Conservation (phyloP, 2,888 invertebrate genomes). For the Ennomos erosarius region DNA sequence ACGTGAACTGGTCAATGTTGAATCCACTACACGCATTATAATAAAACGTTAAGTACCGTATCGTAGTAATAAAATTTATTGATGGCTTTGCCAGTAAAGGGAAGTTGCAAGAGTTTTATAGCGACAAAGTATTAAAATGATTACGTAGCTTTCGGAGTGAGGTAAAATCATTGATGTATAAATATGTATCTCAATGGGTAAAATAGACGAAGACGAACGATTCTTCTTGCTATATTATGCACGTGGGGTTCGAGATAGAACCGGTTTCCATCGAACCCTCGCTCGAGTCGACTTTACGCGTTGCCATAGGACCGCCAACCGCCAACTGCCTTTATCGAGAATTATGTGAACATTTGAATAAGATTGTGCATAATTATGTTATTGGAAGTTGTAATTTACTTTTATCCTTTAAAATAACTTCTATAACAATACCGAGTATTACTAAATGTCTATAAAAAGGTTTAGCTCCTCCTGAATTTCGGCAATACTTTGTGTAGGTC, state of each 20-base stretch:
- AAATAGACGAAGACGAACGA: conserved; percentile 80
- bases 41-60: conserved; percentile 1
- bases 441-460: too few relatives aligned
- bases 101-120: not conserved
- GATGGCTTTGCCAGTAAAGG: not conserved
- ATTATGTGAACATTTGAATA: conserved; percentile 29
- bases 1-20: not conserved
- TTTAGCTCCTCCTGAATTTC: too few relatives aligned
- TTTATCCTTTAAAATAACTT: conserved; percentile 17
- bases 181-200: too few relatives aligned
- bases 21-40: conserved; percentile 1
- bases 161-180: conserved; percentile 39
- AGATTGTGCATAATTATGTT: conserved; percentile 23
- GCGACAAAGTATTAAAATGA: conserved; percentile 39
- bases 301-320: conserved; percentile 49
- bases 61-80: conserved; percentile 1
- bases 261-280: conserved; percentile 60
- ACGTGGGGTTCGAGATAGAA: conserved; percentile 68
- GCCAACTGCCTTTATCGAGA: conserved; percentile 55
- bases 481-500: too few relatives aligned
- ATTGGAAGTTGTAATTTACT: conserved; percentile 18
- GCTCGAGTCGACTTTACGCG: conserved; percentile 45
- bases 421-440: too few relatives aligned
- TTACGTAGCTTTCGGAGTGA: conserved; percentile 41
- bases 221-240: conserved; percentile 63